These are phyloP conservation scores for Silurus asotus DNA, from an alignment of 2,113 vertebrate genomes.

Conservation along the genomic window DNA sequence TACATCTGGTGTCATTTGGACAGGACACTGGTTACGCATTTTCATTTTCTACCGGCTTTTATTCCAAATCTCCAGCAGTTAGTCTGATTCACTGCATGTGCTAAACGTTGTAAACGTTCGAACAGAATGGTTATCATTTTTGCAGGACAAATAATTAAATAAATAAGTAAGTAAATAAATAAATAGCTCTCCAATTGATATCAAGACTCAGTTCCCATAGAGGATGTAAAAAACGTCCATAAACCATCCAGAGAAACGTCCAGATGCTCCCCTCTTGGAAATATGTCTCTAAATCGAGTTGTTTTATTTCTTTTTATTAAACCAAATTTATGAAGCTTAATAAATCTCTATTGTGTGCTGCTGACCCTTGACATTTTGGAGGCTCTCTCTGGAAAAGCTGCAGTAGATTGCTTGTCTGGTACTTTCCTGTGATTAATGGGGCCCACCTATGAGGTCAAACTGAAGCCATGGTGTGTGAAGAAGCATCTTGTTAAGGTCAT, in stretches of 20 bases:
- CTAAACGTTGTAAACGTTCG: neutral
- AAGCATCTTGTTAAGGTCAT: constrained; percentile 51
- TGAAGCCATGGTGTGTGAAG: constrained; percentile 46
- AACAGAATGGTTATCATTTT: neutral
- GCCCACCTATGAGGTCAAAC: constrained; percentile 51
- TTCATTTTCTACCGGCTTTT: constrained; percentile 35
- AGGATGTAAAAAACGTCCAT: neutral
- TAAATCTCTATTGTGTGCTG: constrained; percentile 43
- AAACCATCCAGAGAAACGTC: neutral
- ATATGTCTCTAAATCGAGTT: neutral
- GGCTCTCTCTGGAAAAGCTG: constrained; percentile 14
- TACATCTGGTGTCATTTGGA: constrained; percentile 35
- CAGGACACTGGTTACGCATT: constrained; percentile 34
- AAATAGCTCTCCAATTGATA: neutral
- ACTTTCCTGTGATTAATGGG: constrained; percentile 54
- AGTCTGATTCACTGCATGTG: neutral
- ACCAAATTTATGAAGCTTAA: constrained; percentile 41
- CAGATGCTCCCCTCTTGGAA: neutral
- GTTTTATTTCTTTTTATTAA: constrained; percentile 48
- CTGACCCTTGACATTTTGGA: constrained; percentile 4
- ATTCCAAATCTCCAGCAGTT: constrained; percentile 7
- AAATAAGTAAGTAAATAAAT: neutral
- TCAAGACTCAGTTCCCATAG: constrained; percentile 14
- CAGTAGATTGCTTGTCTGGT: constrained; percentile 43
- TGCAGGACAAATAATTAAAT: neutral